A percentile compares a stretch with the other conserved stretches of the same genome.
These are phyloP conservation scores for Reinhardtius hippoglossoides DNA, from an alignment of 2,113 vertebrate species.

Conservation along the genomic window DNA sequence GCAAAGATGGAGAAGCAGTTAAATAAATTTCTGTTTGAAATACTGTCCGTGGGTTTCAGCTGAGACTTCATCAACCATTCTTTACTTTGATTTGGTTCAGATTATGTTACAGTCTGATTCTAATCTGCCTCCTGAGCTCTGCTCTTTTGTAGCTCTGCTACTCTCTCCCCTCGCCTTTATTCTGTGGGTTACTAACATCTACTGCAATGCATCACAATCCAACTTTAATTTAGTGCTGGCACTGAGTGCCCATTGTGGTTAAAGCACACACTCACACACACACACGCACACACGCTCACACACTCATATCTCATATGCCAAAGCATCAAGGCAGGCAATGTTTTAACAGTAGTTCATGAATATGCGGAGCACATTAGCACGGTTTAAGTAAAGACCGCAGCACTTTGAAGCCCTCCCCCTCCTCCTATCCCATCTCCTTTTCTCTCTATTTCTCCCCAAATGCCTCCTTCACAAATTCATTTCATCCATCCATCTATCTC, in stretches of 20 bases:
- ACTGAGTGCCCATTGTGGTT: constrained; percentile 62
- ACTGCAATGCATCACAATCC: constrained; percentile 83
- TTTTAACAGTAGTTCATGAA: constrained; percentile 75
- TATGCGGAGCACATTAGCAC: constrained; percentile 74
- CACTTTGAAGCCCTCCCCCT: constrained; percentile 75
- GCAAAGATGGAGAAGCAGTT: not conserved
- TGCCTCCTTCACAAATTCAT: constrained; percentile 27
- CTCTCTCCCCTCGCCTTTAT: constrained; percentile 41
- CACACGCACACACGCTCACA: constrained; percentile 38
- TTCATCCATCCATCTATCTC: constrained; percentile 50
- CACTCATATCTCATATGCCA: constrained; percentile 38
- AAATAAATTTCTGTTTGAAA: constrained; percentile 36
- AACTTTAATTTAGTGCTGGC: constrained; percentile 80
- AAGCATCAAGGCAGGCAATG: constrained; percentile 51
- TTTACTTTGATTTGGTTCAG: constrained; percentile 48
- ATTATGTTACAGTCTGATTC: constrained; percentile 45
- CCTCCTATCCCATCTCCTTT: constrained; percentile 37
- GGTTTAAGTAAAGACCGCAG: constrained; percentile 67
- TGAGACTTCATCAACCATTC: constrained; percentile 33
- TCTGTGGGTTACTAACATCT: constrained; percentile 69
- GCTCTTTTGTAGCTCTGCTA: constrained; percentile 41
- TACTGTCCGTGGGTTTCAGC: constrained; percentile 12
- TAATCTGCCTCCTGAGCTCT: constrained; percentile 53
- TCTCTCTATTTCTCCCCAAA: constrained; percentile 31
- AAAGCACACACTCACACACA: constrained; percentile 49